phyloP scores from a whole-genome alignment of 2,888 invertebrate genomes.

The Plemyria rubiginata region DNA sequence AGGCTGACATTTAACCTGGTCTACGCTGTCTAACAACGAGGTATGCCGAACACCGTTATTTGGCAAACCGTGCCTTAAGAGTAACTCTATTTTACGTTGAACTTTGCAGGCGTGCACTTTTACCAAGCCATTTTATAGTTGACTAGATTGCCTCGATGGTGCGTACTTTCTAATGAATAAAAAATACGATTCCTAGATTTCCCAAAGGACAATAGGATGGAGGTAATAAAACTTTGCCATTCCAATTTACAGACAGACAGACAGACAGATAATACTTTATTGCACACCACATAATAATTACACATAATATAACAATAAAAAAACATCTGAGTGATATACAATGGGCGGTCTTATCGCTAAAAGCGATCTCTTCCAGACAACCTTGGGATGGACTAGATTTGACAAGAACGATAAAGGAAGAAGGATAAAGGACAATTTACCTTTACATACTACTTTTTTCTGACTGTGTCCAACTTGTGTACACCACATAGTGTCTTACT shows the following conservation, averaged over 20 bases:
- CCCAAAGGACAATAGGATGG: not conserved
- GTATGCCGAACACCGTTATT: not conserved
- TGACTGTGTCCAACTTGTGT: not conserved
- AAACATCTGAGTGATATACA: too few relatives aligned
- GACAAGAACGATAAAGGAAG: too few relatives aligned
- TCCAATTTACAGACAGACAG: not conserved
- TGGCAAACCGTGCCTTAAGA: not conserved
- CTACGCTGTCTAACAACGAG: not conserved
- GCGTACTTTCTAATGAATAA: conserved; percentile 1
- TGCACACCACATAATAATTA: too few relatives aligned
- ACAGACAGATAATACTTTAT: too few relatives aligned
- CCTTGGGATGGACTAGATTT: too few relatives aligned
- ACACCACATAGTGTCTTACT: too few relatives aligned
- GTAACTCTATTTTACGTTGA: not conserved
- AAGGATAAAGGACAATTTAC: too few relatives aligned
- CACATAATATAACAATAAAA: too few relatives aligned
- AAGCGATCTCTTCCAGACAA: too few relatives aligned
- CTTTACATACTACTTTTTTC: not conserved
- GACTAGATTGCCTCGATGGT: conserved; percentile 1
- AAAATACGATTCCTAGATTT: not conserved
- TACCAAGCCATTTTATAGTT: not conserved
- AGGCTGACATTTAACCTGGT: too few relatives aligned
- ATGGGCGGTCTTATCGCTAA: too few relatives aligned
- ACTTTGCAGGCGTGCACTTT: conserved; percentile 1
- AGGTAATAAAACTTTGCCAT: not conserved